Evolutionary conservation across 2,113 vertebrate species (phyloP), one percentile per base, ranked within the genome.

Genomic region (Sarotherodon lohbergeri): DNA sequence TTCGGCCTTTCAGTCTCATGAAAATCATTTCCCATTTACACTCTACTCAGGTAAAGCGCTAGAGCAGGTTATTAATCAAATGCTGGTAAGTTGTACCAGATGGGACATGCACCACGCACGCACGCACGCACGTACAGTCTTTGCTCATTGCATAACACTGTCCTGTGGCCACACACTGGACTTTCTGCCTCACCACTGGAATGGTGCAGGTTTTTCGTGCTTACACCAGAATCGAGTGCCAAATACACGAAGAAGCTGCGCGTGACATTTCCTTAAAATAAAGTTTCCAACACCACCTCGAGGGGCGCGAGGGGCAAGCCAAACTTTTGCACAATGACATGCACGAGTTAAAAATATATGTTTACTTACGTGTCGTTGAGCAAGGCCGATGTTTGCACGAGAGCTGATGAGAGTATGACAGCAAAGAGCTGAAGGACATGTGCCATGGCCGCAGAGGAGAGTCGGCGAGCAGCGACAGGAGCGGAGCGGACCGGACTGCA

Each of bases 321-420:
- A 81, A 88, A 88, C 80, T 80, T 85, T 36, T n/a, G 43, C 61
- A 4, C 2, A 56, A 14, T 12, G 6, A 55, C 14, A 13, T 11
- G 78, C 52, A 9, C 0, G 43, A 41, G 24, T 34, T 2, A 12
- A 1, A 6, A 43, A 4, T 13, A 29, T 17, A 8, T 1, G 11
- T 27, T 5, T 3, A 94, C 95, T 95, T 50, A 96, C 95, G 89
- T 91, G 29, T 91, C 84, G 7, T 92, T 94, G 90, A 89, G 41
- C 32, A 19, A 17, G n/a, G 84, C 80, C 27, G 91, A 81, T 1
- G 91, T 24, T n/a, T 41, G 88, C 81, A 93, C 17, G 4, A 93
- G 57, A 29, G 59, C 73, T 10, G 90, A 41, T 1, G 85, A 52
- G 19, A 94, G 8, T 10, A 91, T 3, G 71, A 86, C 27, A 2